Conservation (phyloP, 2,888 invertebrate genomes). For the Merodon equestris region DNA sequence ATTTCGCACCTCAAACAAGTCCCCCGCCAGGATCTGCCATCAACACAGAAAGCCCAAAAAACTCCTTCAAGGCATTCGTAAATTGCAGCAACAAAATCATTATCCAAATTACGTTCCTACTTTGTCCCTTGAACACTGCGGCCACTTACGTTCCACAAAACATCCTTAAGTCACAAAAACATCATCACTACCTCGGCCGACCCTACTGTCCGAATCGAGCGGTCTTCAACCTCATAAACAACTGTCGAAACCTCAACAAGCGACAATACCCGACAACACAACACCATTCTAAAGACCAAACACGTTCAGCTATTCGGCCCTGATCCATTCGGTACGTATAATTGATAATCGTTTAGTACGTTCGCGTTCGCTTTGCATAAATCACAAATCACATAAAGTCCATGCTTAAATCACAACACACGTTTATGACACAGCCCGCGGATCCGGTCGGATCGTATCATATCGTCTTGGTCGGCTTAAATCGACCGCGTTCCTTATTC, state of each 20-base stretch:
- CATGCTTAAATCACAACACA: slow-evolving; percentile 67
- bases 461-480: too few relatives aligned
- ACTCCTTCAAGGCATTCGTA: too few relatives aligned
- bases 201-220: background rate
- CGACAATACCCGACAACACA: slow-evolving; percentile 53
- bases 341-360: slow-evolving; percentile 68
- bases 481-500: slow-evolving; percentile 1
- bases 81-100: too few relatives aligned
- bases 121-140: slow-evolving; percentile 28
- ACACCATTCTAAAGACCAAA: too few relatives aligned
- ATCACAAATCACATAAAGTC: slow-evolving; percentile 66
- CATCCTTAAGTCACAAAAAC: background rate
- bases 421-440: slow-evolving; percentile 41
- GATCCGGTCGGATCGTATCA: too few relatives aligned
- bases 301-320: slow-evolving; percentile 48
- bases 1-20: too few relatives aligned
- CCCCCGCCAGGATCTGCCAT: too few relatives aligned
- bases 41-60: too few relatives aligned
- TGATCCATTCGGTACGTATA: slow-evolving; percentile 20
- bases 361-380: slow-evolving; percentile 65
- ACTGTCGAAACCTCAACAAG: slow-evolving; percentile 49
- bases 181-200: background rate
- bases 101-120: background rate
- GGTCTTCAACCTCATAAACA: slow-evolving; percentile 53
- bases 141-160: too few relatives aligned